These are phyloP conservation scores for Chrysomela aeneicollis DNA, from an alignment of 2,888 invertebrate species.

Conservation along the genomic window DNA sequence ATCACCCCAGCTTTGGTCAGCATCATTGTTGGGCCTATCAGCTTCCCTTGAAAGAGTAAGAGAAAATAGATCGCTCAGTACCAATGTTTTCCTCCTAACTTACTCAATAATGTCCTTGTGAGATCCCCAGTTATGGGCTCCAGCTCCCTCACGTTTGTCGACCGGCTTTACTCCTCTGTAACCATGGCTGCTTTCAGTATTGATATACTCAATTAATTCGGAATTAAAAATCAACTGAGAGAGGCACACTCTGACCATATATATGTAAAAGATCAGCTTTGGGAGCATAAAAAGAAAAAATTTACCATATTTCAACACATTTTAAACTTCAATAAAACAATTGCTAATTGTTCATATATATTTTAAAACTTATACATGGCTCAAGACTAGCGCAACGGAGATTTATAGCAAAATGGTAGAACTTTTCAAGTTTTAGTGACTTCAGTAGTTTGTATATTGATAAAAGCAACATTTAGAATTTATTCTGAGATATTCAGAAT, in stretches of 20 bases:
- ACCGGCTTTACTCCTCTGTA: conserved; percentile 87
- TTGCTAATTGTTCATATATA: too few relatives aligned
- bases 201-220: conserved; percentile 42
- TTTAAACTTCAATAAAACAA: too few relatives aligned
- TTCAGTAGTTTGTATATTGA: too few relatives aligned
- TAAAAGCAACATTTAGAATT: too few relatives aligned
- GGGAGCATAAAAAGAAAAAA: too few relatives aligned
- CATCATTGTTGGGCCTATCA: conserved; percentile 52
- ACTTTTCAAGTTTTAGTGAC: too few relatives aligned
- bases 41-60: conserved; percentile 55
- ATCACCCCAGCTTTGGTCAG: conserved; percentile 60
- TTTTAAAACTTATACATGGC: too few relatives aligned
- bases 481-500: too few relatives aligned
- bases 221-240: not conserved
- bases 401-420: too few relatives aligned
- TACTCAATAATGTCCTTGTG: conserved; percentile 89
- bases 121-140: conserved; percentile 96
- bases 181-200: conserved; percentile 64
- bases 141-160: conserved; percentile 94
- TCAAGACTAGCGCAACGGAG: too few relatives aligned
- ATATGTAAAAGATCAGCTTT: too few relatives aligned
- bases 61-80: conserved; percentile 23
- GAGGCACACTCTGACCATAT: not conserved
- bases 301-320: too few relatives aligned
- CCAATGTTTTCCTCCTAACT: conserved; percentile 51